These are phyloP conservation scores for Eumaeus atala DNA, from an alignment of 1,140 invertebrate species.

Conservation along the genomic window DNA sequence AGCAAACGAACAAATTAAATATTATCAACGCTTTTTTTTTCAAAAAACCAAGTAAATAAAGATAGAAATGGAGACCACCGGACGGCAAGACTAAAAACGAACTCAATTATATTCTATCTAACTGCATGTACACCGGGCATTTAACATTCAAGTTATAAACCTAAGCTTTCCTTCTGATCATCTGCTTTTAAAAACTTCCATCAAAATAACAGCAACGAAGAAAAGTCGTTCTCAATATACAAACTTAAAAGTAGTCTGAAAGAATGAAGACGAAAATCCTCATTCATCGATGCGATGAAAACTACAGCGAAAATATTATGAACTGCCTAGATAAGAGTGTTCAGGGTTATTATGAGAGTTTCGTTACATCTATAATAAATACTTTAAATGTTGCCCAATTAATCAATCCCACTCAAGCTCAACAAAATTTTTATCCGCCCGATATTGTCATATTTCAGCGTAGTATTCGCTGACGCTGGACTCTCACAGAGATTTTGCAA, in stretches of 20 bases:
- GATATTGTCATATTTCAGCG: too few species aligned
- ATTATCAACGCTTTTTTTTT: not conserved
- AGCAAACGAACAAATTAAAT: not conserved
- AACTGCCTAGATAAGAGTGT: too few species aligned
- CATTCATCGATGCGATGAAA: not conserved
- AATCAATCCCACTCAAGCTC: too few species aligned
- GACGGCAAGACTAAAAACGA: not conserved
- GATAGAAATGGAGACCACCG: not conserved
- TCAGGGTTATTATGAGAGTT: too few species aligned
- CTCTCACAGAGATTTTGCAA: too few species aligned
- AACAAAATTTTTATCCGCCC: too few species aligned
- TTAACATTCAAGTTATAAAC: not conserved
- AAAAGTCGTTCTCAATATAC: not conserved
- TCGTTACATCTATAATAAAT: too few species aligned
- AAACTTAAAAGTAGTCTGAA: not conserved
- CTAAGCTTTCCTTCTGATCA: not conserved
- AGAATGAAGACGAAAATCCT: not conserved
- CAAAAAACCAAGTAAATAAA: not conserved
- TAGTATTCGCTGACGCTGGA: too few species aligned
- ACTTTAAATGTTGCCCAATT: too few species aligned
- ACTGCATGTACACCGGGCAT: not conserved
- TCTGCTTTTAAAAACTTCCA: not conserved
- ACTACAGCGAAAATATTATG: not conserved
- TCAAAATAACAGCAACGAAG: not conserved
- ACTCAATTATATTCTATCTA: conserved; percentile 1